Evolutionary conservation across 2,797 vertebrate species (phyloP), one percentile per base, ranked within the genome.

Genomic region (Percopsis omiscomaycus): DNA sequence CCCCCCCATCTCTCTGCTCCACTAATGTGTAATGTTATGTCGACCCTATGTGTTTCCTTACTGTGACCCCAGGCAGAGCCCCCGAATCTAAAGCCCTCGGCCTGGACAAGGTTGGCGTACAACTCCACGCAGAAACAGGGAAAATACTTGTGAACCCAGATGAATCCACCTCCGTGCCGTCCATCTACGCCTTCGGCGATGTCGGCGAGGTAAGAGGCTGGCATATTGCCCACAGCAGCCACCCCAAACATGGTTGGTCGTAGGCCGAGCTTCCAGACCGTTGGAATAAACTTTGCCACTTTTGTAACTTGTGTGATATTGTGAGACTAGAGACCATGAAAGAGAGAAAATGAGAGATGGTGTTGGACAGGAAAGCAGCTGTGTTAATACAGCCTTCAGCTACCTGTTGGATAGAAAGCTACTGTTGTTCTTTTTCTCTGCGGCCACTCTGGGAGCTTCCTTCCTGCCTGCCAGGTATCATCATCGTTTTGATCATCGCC

Each of bases 181-280:
- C 95, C 82, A 91, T 99, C 82, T 98, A 91, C 9, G 96, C 97
- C 68, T 80, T 99, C 0, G 97, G 97, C 61, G 97, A 99, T 71
- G 93, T 97, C 56, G 81, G 93, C 0, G 94, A 98, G 95, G 97
- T 98, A 91, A 0, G 67, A 50, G 32, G 37, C 55, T 42, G 6
- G 37, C 37, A 42, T 42, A 9, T 42, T 5, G 32, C 32, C 9
- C 5, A 37, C 32, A 37, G 22, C 22, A 22, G 22, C 22, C 22
- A 22, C 22, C 22, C 22, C 1, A 22, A 22, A 22, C 22, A 22
- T 22, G 22, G 22, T 22, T 22, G 5, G 32, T 37, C 6, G 32
- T 9, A 5, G 8, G 37, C 6, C 6, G 37, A 42, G 1, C 37
- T 42, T 42, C 37, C 37, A 42, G 37, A 9, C 4, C 37, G 5